phyloP scores from a whole-genome alignment of 2,797 vertebrate genomes.

The Hoplostethus mediterraneus region DNA sequence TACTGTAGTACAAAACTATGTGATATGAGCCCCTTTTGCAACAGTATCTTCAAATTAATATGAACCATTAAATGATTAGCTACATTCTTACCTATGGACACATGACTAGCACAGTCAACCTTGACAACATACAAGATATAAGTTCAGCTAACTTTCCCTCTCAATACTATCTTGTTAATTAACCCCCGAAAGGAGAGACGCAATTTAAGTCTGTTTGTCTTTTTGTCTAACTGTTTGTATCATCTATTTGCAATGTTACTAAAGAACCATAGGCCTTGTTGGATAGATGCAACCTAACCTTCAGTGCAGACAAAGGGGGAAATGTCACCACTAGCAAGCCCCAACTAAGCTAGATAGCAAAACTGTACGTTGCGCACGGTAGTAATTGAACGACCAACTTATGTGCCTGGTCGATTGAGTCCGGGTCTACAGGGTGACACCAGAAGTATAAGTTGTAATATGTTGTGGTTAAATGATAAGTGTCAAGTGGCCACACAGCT shows the following conservation, averaged over 20 bases:
- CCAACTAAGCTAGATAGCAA: not conserved
- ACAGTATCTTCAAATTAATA: not conserved
- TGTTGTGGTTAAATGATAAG: not conserved
- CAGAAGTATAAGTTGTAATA: not conserved
- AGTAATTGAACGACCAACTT: slow-evolving; percentile 15
- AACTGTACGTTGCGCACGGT: not conserved
- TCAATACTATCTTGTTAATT: not conserved
- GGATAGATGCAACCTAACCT: not conserved
- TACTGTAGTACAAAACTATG: not conserved
- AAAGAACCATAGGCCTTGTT: not conserved
- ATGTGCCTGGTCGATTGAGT: slow-evolving; percentile 4
- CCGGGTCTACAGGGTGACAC: not conserved
- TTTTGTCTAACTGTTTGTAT: not conserved
- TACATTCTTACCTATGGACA: not conserved
- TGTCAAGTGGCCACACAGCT: slow-evolving; percentile 29
- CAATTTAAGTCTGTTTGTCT: no score
- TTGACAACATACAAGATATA: not conserved
- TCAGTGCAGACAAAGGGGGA: slow-evolving; percentile 9
- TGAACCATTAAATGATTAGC: not conserved
- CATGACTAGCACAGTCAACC: not conserved
- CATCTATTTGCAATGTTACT: not conserved
- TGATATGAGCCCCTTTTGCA: not conserved
- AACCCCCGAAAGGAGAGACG: not conserved
- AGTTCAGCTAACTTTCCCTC: not conserved
- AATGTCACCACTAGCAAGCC: not conserved